phyloP scores from a whole-genome alignment of 1,140 invertebrate genomes.

The Drosophila nasuta region DNA sequence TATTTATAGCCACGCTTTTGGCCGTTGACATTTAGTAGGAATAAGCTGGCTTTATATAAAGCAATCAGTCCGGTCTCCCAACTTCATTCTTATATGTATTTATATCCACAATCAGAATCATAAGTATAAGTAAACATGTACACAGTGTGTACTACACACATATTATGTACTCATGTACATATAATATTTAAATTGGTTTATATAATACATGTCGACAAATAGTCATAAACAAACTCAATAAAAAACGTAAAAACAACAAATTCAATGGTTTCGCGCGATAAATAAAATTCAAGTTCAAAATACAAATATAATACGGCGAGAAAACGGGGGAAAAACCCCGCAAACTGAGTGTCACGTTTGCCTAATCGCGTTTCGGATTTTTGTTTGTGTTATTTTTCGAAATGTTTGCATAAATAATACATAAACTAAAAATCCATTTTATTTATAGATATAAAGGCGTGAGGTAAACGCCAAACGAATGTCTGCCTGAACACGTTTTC shows the following conservation, averaged over 20 bases:
- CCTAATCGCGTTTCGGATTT: slow-evolving; percentile 64
- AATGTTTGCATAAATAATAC: slow-evolving; percentile 66
- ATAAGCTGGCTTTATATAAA: slow-evolving; percentile 46
- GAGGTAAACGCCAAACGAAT: slow-evolving; percentile 19
- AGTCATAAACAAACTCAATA: no score
- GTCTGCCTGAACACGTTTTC: slow-evolving; percentile 69
- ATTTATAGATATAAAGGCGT: slow-evolving; percentile 43
- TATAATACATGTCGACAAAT: no score
- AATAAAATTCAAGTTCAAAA: slow-evolving; percentile 74
- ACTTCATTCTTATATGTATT: slow-evolving; percentile 25
- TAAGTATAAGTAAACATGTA: slow-evolving; percentile 21
- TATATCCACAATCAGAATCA: slow-evolving; percentile 18
- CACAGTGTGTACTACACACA: not conserved
- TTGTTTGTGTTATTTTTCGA: slow-evolving; percentile 35
- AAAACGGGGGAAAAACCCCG: slow-evolving; percentile 29
- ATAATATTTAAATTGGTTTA: no score
- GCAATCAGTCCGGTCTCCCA: slow-evolving; percentile 28
- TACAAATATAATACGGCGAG: slow-evolving; percentile 28
- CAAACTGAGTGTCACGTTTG: slow-evolving; percentile 70
- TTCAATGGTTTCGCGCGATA: slow-evolving; percentile 42
- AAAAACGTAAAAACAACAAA: not conserved
- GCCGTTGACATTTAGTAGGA: slow-evolving; percentile 72
- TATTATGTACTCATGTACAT: not conserved
- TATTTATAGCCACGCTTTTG: slow-evolving; percentile 74
- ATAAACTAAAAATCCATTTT: slow-evolving; percentile 52